Evolutionary conservation across 2,797 vertebrate species (phyloP).

Genomic region (Scolopax bukidnonensis): DNA sequence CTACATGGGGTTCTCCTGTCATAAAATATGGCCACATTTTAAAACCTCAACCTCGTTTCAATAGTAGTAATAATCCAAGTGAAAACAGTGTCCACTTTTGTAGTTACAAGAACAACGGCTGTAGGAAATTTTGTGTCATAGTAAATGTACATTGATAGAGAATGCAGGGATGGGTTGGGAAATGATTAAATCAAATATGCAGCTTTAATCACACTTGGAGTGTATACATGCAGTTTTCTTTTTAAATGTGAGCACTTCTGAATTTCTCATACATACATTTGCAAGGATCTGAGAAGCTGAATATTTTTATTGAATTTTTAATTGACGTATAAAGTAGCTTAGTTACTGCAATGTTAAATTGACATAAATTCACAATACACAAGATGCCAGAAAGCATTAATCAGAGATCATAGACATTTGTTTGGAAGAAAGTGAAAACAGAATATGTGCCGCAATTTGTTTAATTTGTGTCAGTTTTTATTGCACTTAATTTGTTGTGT

Average conservation of each 20-base stretch:
- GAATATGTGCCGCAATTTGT: background rate
- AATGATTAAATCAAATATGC: background rate
- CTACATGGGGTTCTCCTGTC: background rate
- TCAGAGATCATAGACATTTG: background rate
- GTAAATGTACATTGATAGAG: background rate
- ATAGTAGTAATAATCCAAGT: background rate
- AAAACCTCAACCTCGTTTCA: background rate
- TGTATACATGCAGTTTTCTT: background rate
- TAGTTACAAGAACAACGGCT: background rate
- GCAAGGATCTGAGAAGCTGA: background rate
- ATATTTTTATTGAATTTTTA: constrained; percentile 8
- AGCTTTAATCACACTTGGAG: background rate
- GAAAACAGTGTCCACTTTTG: background rate
- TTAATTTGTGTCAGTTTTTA: background rate
- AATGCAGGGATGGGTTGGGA: background rate
- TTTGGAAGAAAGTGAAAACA: background rate
- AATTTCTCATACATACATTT: constrained; percentile 8
- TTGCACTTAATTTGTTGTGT: background rate
- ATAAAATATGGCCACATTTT: background rate
- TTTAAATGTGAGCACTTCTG: background rate
- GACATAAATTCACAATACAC: background rate
- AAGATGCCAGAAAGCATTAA: constrained; percentile 26
- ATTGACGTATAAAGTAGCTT: background rate
- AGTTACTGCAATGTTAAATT: constrained; percentile 22
- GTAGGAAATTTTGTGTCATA: background rate